phyloP scores from a whole-genome alignment of 2,113 vertebrate genomes.

The Scomber japonicus region DNA sequence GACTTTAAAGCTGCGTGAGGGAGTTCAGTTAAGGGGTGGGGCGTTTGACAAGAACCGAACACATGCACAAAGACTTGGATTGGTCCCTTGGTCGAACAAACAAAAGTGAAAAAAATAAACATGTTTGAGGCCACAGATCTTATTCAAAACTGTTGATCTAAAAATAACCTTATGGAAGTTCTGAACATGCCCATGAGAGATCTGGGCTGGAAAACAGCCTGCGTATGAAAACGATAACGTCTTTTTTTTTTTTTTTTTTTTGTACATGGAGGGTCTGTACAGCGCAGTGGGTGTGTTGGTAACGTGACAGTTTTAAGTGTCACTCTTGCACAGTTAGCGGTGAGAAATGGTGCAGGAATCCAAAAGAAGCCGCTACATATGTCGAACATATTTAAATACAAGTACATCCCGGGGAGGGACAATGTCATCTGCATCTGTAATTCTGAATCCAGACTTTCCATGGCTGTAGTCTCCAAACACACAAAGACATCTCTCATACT shows the following conservation, averaged over 20 bases:
- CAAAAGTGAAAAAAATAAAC: constrained; percentile 31
- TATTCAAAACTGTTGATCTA: background rate
- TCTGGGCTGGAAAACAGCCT: background rate
- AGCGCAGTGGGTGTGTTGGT: constrained; percentile 11
- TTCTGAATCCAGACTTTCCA: constrained; percentile 29
- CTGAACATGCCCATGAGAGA: background rate
- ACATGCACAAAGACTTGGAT: constrained; percentile 65
- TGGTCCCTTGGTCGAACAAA: constrained; percentile 74
- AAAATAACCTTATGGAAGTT: background rate
- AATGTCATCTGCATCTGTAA: constrained; percentile 6
- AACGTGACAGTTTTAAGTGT: background rate
- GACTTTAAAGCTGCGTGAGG: constrained; percentile 74
- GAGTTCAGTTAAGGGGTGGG: constrained; percentile 24
- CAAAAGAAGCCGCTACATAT: background rate
- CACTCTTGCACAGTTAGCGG: background rate
- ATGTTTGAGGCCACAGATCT: constrained; percentile 31
- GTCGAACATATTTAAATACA: constrained; percentile 20
- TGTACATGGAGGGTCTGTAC: background rate
- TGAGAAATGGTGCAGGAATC: constrained; percentile 47
- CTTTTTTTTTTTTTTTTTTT: background rate
- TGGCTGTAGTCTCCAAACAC: constrained; percentile 9
- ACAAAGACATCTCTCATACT: background rate
- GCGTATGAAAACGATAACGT: background rate
- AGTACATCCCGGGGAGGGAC: constrained; percentile 13
- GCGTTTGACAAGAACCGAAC: constrained; percentile 38